Base-by-base conservation (phyloP, 2,888 invertebrate species). In the Dioctria rufipes region DNA sequence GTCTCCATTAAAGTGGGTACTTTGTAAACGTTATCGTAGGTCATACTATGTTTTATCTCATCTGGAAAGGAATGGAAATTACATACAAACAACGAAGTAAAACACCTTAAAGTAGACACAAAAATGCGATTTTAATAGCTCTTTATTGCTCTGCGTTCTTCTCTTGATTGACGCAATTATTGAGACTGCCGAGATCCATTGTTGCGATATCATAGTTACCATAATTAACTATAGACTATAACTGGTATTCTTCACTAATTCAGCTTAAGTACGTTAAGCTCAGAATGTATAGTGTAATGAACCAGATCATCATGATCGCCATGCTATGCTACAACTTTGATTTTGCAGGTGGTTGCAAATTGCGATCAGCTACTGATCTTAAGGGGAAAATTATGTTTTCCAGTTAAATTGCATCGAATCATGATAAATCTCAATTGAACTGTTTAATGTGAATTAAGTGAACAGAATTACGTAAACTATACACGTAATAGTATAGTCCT, bases 51-150 rank as follows among this genome's bases (percentile, higher is more conserved):
- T 54, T 54, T 54, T 54, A 54, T 54, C 54, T 54, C 25, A 25
- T 25, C 54, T 6, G 54, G 11, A 3, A 54, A 46, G 11, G 11
- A 54, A 46, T 11, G 6, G 11, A n/a, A 54, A 54, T 54, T 54
- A 11, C n/a, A 25, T 25, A 25, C 25, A 25, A 25, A 25, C 25
- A 4, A 11, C n/a, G 11, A 54, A 54, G 11, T 54, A n/a, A 54
- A 54, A 54, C 54, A 54, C 54, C 11, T 54, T 54, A 54, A 54
- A 54, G 54, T 4, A 54, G 54, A n/a, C 54, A 54, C 54, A 54
- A 54, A 54, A 54, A 54, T 54, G 54, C 54, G 54, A 54, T 54
- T 54, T 54, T 54, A 54, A 54, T 54, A 54, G 54, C 54, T 54
- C 11, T n/a, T n/a, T 2, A 11, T 54, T 54, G 54, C 54, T 54